These are phyloP conservation scores for Caenorhabditis remanei DNA, from an alignment of 1,140 invertebrate species.

Conservation along the genomic window DNA sequence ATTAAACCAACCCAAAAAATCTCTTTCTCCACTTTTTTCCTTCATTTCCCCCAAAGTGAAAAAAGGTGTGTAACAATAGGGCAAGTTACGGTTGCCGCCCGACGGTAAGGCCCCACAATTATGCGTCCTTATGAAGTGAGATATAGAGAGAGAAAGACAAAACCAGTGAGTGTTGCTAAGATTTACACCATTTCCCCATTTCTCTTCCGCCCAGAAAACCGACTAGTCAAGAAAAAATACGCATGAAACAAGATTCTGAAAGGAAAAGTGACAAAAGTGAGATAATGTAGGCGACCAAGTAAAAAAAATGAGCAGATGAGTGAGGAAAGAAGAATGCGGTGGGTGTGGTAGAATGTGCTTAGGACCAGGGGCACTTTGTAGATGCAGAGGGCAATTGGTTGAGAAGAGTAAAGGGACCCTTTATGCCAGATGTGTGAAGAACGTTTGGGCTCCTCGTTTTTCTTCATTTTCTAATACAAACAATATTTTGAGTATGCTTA, in stretches of 20 bases:
- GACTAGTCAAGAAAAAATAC: slow-evolving; percentile 20
- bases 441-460: not conserved
- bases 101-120: slow-evolving; percentile 19
- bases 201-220: slow-evolving; percentile 16
- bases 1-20: slow-evolving; percentile 38
- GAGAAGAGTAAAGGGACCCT: slow-evolving; percentile 14
- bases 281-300: slow-evolving; percentile 10
- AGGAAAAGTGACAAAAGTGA: slow-evolving; percentile 49
- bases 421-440: slow-evolving; percentile 52
- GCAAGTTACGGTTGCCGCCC: slow-evolving; percentile 40
- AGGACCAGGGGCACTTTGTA: not conserved
- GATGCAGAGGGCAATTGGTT: slow-evolving; percentile 39
- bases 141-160: not conserved
- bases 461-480: slow-evolving; percentile 50
- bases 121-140: slow-evolving; percentile 36
- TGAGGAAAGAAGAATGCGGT: slow-evolving; percentile 1
- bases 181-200: slow-evolving; percentile 10
- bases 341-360: slow-evolving; percentile 11
- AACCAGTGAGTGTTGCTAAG: not conserved
- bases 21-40: not conserved
- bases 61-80: slow-evolving; percentile 46
- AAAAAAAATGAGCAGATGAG: not conserved
- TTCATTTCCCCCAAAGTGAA: slow-evolving; percentile 17
- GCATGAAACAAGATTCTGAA: slow-evolving; percentile 34
- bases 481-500: not conserved